phyloP scores from a whole-genome alignment of 2,888 invertebrate genomes.

The Andrena haemorrhoa region DNA sequence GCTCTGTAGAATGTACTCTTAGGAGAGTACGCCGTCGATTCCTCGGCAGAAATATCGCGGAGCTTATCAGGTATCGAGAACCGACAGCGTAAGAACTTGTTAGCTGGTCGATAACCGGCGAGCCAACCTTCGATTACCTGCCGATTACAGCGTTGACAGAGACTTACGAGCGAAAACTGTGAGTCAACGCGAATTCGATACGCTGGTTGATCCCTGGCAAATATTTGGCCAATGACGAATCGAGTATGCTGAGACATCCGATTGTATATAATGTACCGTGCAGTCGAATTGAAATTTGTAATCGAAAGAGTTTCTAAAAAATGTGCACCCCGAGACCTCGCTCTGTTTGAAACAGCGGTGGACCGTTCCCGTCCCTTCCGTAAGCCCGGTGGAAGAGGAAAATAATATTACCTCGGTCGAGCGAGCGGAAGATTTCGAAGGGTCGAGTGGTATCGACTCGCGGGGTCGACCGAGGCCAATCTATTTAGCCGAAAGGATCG shows the following conservation, averaged over 20 bases:
- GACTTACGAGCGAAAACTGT: not conserved
- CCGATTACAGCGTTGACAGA: slow-evolving; percentile 39
- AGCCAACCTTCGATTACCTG: slow-evolving; percentile 21
- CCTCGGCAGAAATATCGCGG: slow-evolving; percentile 25
- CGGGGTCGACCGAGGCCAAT: slow-evolving; percentile 57
- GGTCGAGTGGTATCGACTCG: slow-evolving; percentile 61
- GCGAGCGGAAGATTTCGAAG: slow-evolving; percentile 50
- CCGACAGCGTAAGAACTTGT: not conserved
- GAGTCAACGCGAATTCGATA: slow-evolving; percentile 37
- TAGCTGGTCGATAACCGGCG: slow-evolving; percentile 27
- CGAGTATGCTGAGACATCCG: not conserved
- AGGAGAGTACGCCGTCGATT: not conserved
- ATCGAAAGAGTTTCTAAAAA: slow-evolving; percentile 10
- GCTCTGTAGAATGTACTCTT: no score
- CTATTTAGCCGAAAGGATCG: slow-evolving; percentile 69
- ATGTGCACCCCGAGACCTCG: not conserved
- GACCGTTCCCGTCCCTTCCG: slow-evolving; percentile 12
- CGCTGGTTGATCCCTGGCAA: slow-evolving; percentile 16
- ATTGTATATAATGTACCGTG: not conserved
- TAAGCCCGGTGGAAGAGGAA: slow-evolving; percentile 41
- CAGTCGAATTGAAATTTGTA: not conserved
- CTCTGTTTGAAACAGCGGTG: not conserved
- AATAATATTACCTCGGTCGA: slow-evolving; percentile 57
- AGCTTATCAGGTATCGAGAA: not conserved
- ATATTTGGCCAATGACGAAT: slow-evolving; percentile 1